Evolutionary conservation across 2,797 vertebrate genomes (phyloP).

Genomic region (Clarias pachynema): DNA sequence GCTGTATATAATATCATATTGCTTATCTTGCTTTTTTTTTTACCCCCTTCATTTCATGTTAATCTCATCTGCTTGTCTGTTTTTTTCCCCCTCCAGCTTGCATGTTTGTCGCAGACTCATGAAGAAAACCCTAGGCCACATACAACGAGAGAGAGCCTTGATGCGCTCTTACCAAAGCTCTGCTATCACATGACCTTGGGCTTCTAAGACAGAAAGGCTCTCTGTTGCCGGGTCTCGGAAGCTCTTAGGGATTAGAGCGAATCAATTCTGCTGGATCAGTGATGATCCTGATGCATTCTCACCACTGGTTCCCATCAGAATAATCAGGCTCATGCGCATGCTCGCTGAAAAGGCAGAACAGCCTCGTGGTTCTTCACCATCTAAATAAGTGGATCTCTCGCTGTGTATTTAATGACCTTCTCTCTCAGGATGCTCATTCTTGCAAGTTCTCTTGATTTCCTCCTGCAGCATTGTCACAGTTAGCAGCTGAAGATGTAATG

Average conservation of each 20-base stretch:
- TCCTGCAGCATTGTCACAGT: not conserved
- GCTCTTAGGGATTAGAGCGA: constrained; percentile 47
- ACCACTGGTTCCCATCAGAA: constrained; percentile 46
- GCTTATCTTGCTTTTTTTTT: not conserved
- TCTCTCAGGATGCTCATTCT: not conserved
- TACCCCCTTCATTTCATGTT: not conserved
- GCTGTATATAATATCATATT: not conserved
- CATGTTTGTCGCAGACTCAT: constrained; percentile 13
- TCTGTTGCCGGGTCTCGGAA: constrained; percentile 35
- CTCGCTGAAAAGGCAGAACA: constrained; percentile 34
- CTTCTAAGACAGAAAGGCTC: constrained; percentile 28
- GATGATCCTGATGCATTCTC: constrained; percentile 49
- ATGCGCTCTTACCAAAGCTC: not conserved
- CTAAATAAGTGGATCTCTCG: constrained; percentile 19
- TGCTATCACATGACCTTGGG: constrained; percentile 45
- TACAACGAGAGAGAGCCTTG: not conserved
- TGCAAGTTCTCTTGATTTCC: not conserved
- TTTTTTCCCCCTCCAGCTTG: constrained; percentile 39
- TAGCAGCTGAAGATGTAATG: constrained; percentile 4
- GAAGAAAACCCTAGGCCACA: constrained; percentile 1
- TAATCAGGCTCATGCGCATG: constrained; percentile 30
- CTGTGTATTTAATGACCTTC: constrained; percentile 34
- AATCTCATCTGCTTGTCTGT: constrained; percentile 48
- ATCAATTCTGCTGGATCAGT: constrained; percentile 52
- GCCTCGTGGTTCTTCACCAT: constrained; percentile 18